These are phyloP conservation scores for Hymenochirus boettgeri DNA, from an alignment of 2,113 vertebrate species.

Conservation along the genomic window DNA sequence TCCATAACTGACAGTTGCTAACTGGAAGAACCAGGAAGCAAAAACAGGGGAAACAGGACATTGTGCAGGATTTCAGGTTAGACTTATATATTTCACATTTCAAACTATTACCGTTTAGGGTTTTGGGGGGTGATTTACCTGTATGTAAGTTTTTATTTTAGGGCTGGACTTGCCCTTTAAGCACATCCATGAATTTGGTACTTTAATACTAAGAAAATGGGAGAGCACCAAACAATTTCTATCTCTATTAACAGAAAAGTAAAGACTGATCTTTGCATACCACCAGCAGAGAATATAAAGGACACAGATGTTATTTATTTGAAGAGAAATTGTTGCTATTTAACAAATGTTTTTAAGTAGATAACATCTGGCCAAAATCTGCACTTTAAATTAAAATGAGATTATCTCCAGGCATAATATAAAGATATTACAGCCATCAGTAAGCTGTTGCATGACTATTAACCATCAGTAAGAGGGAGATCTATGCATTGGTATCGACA, in stretches of 20 bases:
- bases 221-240: slow-evolving; percentile 14
- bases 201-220: slow-evolving; percentile 7
- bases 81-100: no score
- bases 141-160: no score
- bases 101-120: no score
- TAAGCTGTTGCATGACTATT: slow-evolving; percentile 1
- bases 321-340: slow-evolving; percentile 27
- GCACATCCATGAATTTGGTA: no score
- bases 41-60: no score
- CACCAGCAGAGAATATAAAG: slow-evolving; percentile 26
- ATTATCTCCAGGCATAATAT: slow-evolving; percentile 34
- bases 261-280: slow-evolving; percentile 30
- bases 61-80: no score
- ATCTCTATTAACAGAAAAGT: slow-evolving; percentile 5
- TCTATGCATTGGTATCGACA: slow-evolving; percentile 22
- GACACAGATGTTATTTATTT: slow-evolving; percentile 46
- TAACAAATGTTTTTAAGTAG: slow-evolving; percentile 41
- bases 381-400: slow-evolving; percentile 29
- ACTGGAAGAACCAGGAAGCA: no score
- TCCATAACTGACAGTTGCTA: no score
- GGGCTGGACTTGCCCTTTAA: no score
- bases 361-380: slow-evolving; percentile 45
- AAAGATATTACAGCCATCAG: slow-evolving; percentile 2
- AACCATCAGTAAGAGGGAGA: slow-evolving; percentile 25
- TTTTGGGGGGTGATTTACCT: no score